A percentile compares a stretch with the other conserved stretches of the same genome.
Conservation (phyloP, 2,797 vertebrate species). For the Pangasius larnaudii region DNA sequence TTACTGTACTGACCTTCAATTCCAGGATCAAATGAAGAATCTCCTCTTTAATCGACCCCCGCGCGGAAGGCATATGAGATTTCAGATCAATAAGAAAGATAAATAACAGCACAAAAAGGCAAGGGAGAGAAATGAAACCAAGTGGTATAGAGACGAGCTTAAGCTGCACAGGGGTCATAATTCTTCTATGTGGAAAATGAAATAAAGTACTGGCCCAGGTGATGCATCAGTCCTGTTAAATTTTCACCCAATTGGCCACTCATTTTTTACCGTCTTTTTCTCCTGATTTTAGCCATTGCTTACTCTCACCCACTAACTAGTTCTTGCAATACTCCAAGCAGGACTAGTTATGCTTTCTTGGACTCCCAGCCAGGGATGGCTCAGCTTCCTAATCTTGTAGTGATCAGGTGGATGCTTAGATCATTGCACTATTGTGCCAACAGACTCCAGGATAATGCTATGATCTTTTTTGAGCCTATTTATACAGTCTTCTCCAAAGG, state of each 20-base stretch:
- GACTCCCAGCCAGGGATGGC: background rate
- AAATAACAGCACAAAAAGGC: slow-evolving; percentile 7
- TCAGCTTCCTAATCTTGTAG: background rate
- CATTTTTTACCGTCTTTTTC: background rate
- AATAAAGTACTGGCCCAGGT: background rate
- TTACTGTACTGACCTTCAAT: slow-evolving; percentile 12
- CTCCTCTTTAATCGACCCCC: slow-evolving; percentile 1
- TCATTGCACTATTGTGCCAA: background rate
- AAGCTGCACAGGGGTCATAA: background rate
- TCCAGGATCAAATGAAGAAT: slow-evolving; percentile 21
- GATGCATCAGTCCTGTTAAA: background rate
- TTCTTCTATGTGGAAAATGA: background rate
- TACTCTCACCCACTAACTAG: too few species aligned
- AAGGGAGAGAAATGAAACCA: background rate
- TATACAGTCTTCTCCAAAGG: background rate
- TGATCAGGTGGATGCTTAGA: background rate
- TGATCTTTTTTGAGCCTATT: background rate
- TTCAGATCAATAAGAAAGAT: slow-evolving; percentile 27
- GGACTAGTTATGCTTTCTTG: background rate
- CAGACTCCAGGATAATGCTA: background rate
- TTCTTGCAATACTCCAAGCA: background rate
- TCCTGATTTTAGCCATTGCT: background rate
- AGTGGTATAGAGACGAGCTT: background rate
- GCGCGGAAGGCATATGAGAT: background rate
- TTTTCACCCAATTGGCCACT: background rate